Conservation (phyloP, 2,797 vertebrate genomes). For the Chelonia mydas region DNA sequence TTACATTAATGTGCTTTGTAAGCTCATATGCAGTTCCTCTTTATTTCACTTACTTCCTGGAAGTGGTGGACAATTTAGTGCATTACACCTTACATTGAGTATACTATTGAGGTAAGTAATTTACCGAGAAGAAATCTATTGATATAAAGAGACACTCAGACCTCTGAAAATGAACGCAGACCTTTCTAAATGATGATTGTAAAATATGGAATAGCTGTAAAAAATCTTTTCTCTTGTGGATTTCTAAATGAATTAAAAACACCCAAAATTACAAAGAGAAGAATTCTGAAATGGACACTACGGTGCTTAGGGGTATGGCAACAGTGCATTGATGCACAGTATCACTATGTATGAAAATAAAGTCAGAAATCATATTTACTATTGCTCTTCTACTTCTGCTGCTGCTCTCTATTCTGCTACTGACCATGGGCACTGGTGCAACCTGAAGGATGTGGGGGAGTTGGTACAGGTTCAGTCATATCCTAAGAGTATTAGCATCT, state of each 20-base stretch:
- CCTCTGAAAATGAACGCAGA: background rate
- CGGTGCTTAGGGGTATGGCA: background rate
- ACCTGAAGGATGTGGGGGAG: background rate
- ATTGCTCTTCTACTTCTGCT: background rate
- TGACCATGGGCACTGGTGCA: background rate
- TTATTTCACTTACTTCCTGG: background rate
- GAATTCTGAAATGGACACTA: background rate
- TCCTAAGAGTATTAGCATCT: too few species aligned
- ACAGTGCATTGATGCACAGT: background rate
- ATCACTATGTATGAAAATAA: background rate
- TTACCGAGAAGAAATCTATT: background rate
- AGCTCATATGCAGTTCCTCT: background rate
- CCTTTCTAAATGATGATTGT: background rate
- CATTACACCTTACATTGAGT: background rate
- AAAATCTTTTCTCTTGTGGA: background rate
- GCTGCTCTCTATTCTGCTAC: background rate
- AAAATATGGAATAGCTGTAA: background rate
- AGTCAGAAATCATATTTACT: background rate
- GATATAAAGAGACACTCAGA: background rate
- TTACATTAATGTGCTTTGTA: constrained; percentile 8
- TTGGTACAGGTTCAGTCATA: background rate
- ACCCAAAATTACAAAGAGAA: background rate
- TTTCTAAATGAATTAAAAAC: background rate
- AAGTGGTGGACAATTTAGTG: background rate
- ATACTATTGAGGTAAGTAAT: background rate